phyloP scores from a whole-genome alignment of 2,797 vertebrate genomes.

The Phoebastria nigripes region DNA sequence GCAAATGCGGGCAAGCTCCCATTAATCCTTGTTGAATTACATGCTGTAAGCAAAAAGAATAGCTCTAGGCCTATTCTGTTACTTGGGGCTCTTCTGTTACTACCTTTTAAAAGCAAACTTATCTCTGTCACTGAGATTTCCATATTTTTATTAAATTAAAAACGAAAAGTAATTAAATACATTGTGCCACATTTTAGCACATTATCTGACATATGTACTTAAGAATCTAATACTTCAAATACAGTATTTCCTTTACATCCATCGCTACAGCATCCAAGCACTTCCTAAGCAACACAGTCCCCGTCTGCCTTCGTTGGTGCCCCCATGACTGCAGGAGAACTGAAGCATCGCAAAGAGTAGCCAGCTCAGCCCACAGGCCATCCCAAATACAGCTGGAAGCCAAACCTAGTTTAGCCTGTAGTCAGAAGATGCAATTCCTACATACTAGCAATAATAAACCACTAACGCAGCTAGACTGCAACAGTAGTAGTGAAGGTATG shows the following conservation, averaged over 20 bases:
- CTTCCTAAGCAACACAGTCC: accelerated
- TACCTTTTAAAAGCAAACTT: neutral
- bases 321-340: neutral
- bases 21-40: neutral
- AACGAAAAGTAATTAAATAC: neutral
- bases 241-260: neutral
- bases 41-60: neutral
- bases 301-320: neutral
- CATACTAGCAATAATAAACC: neutral
- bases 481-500: neutral
- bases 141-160: neutral
- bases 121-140: neutral
- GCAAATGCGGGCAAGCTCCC: neutral
- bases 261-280: neutral
- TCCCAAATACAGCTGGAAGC: neutral
- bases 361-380: neutral
- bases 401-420: neutral
- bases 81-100: neutral
- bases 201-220: neutral
- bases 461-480: neutral
- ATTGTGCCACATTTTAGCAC: neutral
- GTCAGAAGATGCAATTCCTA: neutral
- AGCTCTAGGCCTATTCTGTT: neutral
- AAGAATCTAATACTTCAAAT: neutral
- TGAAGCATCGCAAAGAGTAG: neutral